Percentiles rank a stretch among this genome's conserved stretches.
phyloP scores from a whole-genome alignment of 1,140 invertebrate genomes.

The Drosophila sp. region DNA sequence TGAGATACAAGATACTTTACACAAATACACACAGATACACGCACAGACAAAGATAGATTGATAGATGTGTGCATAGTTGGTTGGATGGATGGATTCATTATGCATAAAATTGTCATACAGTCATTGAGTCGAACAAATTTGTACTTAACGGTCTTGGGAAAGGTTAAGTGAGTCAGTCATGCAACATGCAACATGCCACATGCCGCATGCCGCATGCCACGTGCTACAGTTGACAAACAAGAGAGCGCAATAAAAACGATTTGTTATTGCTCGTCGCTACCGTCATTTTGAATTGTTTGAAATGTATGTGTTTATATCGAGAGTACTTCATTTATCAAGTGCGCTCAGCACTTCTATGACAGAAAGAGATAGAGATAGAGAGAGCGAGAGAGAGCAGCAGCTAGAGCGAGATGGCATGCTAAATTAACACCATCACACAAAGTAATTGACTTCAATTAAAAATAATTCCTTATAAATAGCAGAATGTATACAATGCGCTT shows the following conservation, averaged over 20 bases:
- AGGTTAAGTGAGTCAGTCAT: slow-evolving; percentile 48
- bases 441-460: slow-evolving; percentile 83
- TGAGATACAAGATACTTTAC: slow-evolving; percentile 15
- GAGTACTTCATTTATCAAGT: slow-evolving; percentile 29
- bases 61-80: neutral
- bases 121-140: slow-evolving; percentile 38
- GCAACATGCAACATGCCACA: slow-evolving; percentile 24
- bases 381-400: neutral
- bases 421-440: slow-evolving; percentile 82
- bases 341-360: slow-evolving; percentile 4
- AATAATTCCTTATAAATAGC: slow-evolving; percentile 62
- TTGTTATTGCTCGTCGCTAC: slow-evolving; percentile 40
- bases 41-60: neutral
- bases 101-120: slow-evolving; percentile 7
- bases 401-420: slow-evolving; percentile 30
- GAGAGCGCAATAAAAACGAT: slow-evolving; percentile 56
- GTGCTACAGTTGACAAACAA: slow-evolving; percentile 39
- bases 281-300: slow-evolving; percentile 41
- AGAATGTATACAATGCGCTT: slow-evolving; percentile 29
- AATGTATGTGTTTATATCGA: slow-evolving; percentile 22
- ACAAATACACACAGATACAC: neutral
- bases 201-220: slow-evolving; percentile 14
- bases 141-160: slow-evolving; percentile 20
- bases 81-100: neutral
- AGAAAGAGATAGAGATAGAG: neutral